A percentile compares a stretch with the other conserved stretches of the same genome.
Evolutionary conservation across 30 jellyfish, hydroid and myxozoan species (phyloP).

Genomic region (Hydractinia symbiolongicarpus): DNA sequence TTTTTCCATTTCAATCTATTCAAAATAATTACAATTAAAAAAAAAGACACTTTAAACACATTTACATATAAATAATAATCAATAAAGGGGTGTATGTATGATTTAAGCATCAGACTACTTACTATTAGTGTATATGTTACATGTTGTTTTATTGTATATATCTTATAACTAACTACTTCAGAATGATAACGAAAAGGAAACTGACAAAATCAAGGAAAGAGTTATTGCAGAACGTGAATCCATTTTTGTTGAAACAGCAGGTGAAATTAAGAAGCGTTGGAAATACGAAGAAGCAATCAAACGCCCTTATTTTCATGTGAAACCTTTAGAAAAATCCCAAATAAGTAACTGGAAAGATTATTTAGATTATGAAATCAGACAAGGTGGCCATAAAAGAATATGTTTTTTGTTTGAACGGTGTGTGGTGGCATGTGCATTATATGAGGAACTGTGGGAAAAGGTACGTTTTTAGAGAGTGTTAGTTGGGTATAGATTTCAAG

Average conservation of each 20-base stretch:
- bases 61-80: too few species aligned
- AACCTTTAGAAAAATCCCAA: conserved; percentile 87
- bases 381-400: conserved; percentile 51
- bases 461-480: conserved; percentile 24
- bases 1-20: too few species aligned
- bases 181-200: neutral
- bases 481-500: neutral
- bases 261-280: conserved; percentile 76
- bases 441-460: conserved; percentile 95
- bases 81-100: too few species aligned
- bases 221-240: conserved; percentile 58
- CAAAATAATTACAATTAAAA: too few species aligned
- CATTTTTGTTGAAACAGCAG: conserved; percentile 50
- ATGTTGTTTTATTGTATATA: neutral
- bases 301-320: conserved; percentile 93
- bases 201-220: conserved; percentile 21
- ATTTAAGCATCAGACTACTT: too few species aligned
- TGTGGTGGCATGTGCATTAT: conserved; percentile 88
- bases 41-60: too few species aligned
- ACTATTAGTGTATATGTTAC: too few species aligned
- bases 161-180: neutral
- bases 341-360: conserved; percentile 84
- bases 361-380: conserved; percentile 61
- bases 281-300: conserved; percentile 81
- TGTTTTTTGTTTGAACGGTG: conserved; percentile 84